Percentiles rank a stretch among this genome's conserved stretches.
Evolutionary conservation across 2,113 vertebrate genomes (phyloP).

Genomic region (Steatornis caripensis): DNA sequence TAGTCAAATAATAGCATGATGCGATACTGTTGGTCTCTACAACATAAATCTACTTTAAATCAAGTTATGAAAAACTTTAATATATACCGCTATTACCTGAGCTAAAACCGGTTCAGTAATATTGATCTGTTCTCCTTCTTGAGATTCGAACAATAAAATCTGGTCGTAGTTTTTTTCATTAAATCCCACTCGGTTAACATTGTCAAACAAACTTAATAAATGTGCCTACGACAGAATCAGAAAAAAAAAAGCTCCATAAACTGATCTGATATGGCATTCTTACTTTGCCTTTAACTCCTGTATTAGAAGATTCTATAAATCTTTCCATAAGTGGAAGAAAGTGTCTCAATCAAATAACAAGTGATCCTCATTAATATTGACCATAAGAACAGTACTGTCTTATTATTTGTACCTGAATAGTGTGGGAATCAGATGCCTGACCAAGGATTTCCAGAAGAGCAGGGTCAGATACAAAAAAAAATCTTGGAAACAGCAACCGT

Average conservation of each 20-base stretch:
- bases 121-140: slow-evolving; percentile 71
- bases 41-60: slow-evolving; percentile 22
- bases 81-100: slow-evolving; percentile 59
- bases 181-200: slow-evolving; percentile 71
- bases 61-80: slow-evolving; percentile 5
- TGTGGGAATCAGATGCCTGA: slow-evolving; percentile 82
- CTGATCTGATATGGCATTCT: background rate
- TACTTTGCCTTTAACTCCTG: background rate
- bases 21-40: background rate
- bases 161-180: slow-evolving; percentile 72
- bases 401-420: slow-evolving; percentile 74
- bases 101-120: slow-evolving; percentile 69
- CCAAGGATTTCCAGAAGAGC: slow-evolving; percentile 81
- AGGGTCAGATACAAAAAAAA: slow-evolving; percentile 82
- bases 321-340: background rate
- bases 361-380: background rate
- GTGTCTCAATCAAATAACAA: background rate
- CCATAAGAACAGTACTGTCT: background rate
- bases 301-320: background rate
- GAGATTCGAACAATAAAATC: slow-evolving; percentile 71
- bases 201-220: slow-evolving; percentile 73
- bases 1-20: background rate
- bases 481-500: slow-evolving; percentile 77
- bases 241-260: background rate
- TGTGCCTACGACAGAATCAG: slow-evolving; percentile 56